Evolutionary conservation across 1,140 invertebrate genomes (phyloP), one percentile per base, ranked within the genome.

Genomic region (Proctacanthus coquilletti): DNA sequence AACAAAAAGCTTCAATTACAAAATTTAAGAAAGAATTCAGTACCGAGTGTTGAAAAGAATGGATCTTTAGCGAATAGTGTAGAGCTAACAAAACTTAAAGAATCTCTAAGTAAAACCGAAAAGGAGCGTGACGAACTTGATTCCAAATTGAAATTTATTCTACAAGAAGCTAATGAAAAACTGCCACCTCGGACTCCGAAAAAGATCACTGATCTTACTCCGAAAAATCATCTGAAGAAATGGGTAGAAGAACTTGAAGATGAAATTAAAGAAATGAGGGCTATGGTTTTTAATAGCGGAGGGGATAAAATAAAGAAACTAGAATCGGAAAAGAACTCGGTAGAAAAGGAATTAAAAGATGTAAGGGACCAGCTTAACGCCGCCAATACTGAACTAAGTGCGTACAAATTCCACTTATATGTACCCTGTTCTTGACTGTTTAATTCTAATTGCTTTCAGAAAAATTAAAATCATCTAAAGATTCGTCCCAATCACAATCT

Each of bases 1-100:
- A 84, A 84, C 51, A 80, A 76, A 50, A 70, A 71, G 39, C 52
- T 80, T 46, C 64, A 65, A 55, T 57, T 58, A 15, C 41, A 47
- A 14, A 39, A 42, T 0, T 18, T 54, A 5, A 46, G 52, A 5
- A 52, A 48, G 23, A 27, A 15, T 23, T 34, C 45, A 1, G 32
- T 36, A 17, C 45, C 45, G 4, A 21, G 19, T 13, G 51, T 52
- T 5, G 11, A 21, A 4, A 53, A 50, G 34, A 56, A 35, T 30
- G 36, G 33, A 11, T 18, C 17, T 21, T 8, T 32, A 6, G 37
- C 27, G 2, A 33, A 25, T 14, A 47, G 46, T 1, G 39, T 18
- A 2, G 52, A 57, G 4, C n/a, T 47, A 11, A n/a, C 18, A 14
- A 23, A 21, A 18, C 34, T 60, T 0, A 60, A 60, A 41, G 51